Percentiles rank a stretch among this genome's conserved stretches.
Evolutionary conservation across 2,888 invertebrate species (phyloP).

Genomic region (Protonemura montana): DNA sequence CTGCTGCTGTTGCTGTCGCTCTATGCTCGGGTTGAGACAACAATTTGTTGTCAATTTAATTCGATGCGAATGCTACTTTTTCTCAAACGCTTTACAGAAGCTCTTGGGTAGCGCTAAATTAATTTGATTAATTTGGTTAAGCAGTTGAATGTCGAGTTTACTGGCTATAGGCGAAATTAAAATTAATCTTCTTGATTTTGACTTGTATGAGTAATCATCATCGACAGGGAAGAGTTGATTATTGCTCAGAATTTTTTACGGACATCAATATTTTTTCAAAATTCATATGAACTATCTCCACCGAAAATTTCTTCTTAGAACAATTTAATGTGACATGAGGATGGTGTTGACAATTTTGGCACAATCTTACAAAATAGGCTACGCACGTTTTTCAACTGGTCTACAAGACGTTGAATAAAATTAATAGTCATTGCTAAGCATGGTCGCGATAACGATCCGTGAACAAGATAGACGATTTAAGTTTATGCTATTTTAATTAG

Average conservation of each 20-base stretch:
- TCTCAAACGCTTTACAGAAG: neutral
- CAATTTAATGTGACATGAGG: too few relatives aligned
- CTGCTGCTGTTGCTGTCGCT: neutral
- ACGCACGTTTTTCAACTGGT: too few relatives aligned
- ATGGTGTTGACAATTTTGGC: too few relatives aligned
- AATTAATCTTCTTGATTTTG: neutral
- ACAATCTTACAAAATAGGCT: too few relatives aligned
- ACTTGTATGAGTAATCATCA: neutral
- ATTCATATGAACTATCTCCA: too few relatives aligned
- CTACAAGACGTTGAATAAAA: neutral
- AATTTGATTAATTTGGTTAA: neutral
- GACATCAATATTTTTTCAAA: too few relatives aligned
- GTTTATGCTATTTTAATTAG: neutral
- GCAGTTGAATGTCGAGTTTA: neutral
- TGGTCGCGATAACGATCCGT: neutral
- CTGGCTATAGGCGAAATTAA: neutral
- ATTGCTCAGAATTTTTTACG: neutral
- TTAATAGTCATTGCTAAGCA: neutral
- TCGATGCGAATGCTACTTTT: neutral
- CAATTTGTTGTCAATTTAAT: conserved; percentile 12
- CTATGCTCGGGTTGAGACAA: neutral
- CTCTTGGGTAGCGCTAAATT: neutral
- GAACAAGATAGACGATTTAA: neutral
- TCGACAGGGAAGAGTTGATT: neutral
- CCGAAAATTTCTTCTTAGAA: neutral